Evolutionary conservation across 1,140 invertebrate species (phyloP).

Genomic region (Druon quercuslanigerum): DNA sequence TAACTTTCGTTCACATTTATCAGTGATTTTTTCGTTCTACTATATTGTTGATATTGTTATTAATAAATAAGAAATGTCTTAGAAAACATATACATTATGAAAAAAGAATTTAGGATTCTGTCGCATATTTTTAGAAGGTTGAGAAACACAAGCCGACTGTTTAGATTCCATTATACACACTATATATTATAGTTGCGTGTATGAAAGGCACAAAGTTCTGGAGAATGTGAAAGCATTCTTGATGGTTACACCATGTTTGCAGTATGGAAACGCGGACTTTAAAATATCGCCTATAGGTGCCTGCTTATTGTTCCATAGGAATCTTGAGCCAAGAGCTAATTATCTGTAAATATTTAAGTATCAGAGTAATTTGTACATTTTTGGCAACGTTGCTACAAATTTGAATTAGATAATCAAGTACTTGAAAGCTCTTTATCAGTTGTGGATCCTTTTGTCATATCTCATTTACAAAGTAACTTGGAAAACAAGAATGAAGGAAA

Average conservation of each 20-base stretch:
- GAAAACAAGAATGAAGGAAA: conserved; percentile 10
- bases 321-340: too few species aligned
- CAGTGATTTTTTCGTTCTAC: too few species aligned
- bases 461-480: background rate
- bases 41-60: too few species aligned
- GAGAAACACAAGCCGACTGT: background rate
- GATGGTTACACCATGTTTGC: conserved; percentile 20
- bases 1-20: too few species aligned
- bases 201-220: background rate
- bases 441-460: background rate
- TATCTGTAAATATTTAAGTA: too few species aligned
- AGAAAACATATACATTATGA: too few species aligned
- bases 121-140: conserved; percentile 5
- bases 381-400: background rate
- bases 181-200: background rate
- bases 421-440: background rate
- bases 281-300: background rate
- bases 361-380: too few species aligned
- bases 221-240: conserved; percentile 19
- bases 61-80: too few species aligned
- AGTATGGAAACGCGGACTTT: background rate
- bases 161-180: conserved; percentile 18
- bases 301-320: background rate
- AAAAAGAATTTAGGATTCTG: background rate
- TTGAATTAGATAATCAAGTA: background rate